Base-by-base conservation (phyloP, 23 tunicate species). In the Trididemnum nubilum region DNA sequence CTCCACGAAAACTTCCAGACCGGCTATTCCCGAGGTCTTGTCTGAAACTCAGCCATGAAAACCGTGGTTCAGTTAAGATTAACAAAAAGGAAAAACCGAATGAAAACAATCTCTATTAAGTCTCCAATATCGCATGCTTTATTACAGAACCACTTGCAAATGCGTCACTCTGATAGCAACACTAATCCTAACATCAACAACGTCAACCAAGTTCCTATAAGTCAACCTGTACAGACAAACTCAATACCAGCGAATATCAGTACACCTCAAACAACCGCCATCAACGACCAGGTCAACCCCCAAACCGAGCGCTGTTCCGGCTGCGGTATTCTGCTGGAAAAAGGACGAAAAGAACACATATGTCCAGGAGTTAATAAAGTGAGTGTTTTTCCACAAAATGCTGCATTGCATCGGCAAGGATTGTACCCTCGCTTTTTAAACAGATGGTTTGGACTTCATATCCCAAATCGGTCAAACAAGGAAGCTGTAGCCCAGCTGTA, bases 111-210 rank as follows among this genome's bases (percentile, higher is more conserved):
- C n/a, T n/a, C n/a, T n/a, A n/a, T n/a, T n/a, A n/a, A n/a, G n/a
- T n/a, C n/a, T n/a, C n/a, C n/a, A n/a, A n/a, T n/a, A n/a, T n/a
- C n/a, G n/a, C n/a, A n/a, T n/a, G n/a, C n/a, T n/a, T n/a, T n/a
- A n/a, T 40, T 73, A 3, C 15, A 49, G 61, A 36, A 73, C 63
- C 61, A 73, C 61, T 37, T 85, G 27, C 90, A 85, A 85, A 40
- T 54, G 23, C 83, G 90, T 7, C 90, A 85, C 49, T 50, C 72
- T 22, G 82, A 70, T 51, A 30, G 34, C 72, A 70, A 58, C 72
- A 67, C 27, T 5, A 25, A 21, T 25, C 4, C 26, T 5, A 61
- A 61, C 26, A 25, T 26, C 4, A n/a, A 12, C 5, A n/a, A 61
- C 5, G 29, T 5, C 67, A 22, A 15, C 25, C 67, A 61, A 25